Conservation (phyloP, 2,797 vertebrate species). For the Podarcis lilfordi region DNA sequence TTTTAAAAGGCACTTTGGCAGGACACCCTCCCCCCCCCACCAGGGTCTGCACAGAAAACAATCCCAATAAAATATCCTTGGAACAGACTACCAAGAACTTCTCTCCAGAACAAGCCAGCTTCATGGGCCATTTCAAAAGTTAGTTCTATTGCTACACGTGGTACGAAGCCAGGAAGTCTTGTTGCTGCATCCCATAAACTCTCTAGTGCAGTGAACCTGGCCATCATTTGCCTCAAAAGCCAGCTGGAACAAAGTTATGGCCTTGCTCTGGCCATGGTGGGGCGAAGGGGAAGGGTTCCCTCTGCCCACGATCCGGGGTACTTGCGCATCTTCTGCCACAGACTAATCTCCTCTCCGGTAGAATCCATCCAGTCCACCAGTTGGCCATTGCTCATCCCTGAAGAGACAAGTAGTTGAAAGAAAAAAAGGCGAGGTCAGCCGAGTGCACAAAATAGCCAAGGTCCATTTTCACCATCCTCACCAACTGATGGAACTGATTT, state of each 20-base stretch:
- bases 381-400: constrained; percentile 82
- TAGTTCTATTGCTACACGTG: constrained; percentile 49
- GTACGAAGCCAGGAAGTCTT: neutral
- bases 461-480: neutral
- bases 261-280: constrained; percentile 84
- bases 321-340: constrained; percentile 97
- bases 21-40: neutral
- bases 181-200: neutral
- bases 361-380: constrained; percentile 89
- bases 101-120: constrained; percentile 59
- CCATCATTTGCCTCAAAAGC: constrained; percentile 1
- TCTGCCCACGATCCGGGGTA: constrained; percentile 97
- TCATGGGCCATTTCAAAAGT: constrained; percentile 2
- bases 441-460: neutral
- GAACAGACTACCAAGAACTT: neutral
- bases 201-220: neutral
- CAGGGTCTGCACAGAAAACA: constrained; percentile 30
- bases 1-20: constrained; percentile 63
- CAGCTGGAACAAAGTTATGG: constrained; percentile 20
- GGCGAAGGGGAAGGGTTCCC: constrained; percentile 90
- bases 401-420: constrained; percentile 13
- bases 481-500: neutral
- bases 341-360: constrained; percentile 88
- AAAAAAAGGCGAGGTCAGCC: neutral
- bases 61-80: constrained; percentile 56